phyloP scores from a whole-genome alignment of 2,888 invertebrate species.

The Luperina testacea region DNA sequence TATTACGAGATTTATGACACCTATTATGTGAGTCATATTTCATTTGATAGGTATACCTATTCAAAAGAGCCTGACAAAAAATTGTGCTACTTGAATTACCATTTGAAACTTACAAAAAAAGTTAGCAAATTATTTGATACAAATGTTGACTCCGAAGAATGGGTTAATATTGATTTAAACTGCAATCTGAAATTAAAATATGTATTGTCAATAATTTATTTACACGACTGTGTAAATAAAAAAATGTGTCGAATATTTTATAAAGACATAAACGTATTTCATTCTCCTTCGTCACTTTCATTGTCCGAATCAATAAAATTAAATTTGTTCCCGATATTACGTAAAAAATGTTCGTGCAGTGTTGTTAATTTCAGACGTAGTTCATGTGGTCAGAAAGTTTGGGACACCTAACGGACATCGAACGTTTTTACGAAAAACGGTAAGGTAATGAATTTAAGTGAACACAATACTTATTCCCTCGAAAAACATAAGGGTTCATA shows the following conservation, averaged over 20 bases:
- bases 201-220: conserved; percentile 41
- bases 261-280: conserved; percentile 53
- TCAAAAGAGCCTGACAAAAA: conserved; percentile 54
- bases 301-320: conserved; percentile 53
- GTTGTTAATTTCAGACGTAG: conserved; percentile 41
- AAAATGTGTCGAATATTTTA: conserved; percentile 58
- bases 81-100: conserved; percentile 57
- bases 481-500: conserved; percentile 59
- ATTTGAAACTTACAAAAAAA: conserved; percentile 33
- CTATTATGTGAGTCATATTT: conserved; percentile 60
- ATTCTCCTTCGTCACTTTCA: conserved; percentile 58
- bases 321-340: conserved; percentile 52
- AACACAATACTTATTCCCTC: conserved; percentile 55
- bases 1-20: conserved; percentile 62
- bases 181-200: conserved; percentile 35
- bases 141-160: conserved; percentile 34
- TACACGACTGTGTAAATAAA: too few species aligned
- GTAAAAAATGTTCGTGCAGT: conserved; percentile 34
- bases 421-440: conserved; percentile 24
- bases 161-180: conserved; percentile 16
- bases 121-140: conserved; percentile 33
- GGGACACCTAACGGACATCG: conserved; percentile 49
- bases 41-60: conserved; percentile 40
- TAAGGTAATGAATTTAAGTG: conserved; percentile 51
- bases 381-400: conserved; percentile 43